Evolutionary conservation across 2,888 invertebrate genomes (phyloP).

Genomic region (Augiades crinisus): DNA sequence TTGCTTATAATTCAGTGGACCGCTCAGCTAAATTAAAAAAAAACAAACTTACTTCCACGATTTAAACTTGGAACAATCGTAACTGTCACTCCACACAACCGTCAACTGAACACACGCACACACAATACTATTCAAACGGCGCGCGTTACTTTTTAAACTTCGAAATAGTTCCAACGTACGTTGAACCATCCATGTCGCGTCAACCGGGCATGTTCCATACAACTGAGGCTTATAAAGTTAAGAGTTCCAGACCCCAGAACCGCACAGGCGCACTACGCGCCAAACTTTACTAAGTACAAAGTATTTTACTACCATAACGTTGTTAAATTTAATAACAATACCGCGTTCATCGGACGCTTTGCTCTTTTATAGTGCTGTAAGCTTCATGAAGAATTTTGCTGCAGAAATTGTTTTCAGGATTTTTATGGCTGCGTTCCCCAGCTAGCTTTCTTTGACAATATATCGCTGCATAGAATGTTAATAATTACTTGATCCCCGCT

Average conservation of each 20-base stretch:
- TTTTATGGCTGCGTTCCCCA: constrained; percentile 7
- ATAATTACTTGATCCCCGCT: too few species aligned
- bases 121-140: background rate
- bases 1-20: too few species aligned
- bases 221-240: background rate
- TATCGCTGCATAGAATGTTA: too few species aligned
- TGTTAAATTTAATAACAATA: constrained; percentile 23
- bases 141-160: constrained; percentile 16
- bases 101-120: background rate
- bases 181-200: background rate
- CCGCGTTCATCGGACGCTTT: constrained; percentile 18
- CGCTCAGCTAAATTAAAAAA: too few species aligned
- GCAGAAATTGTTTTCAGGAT: constrained; percentile 10
- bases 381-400: constrained; percentile 1
- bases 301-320: constrained; percentile 21
- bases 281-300: constrained; percentile 24
- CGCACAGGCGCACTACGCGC: constrained; percentile 18
- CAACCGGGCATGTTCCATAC: constrained; percentile 6
- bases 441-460: background rate
- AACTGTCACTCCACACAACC: background rate
- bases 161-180: constrained; percentile 12
- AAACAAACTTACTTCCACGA: background rate
- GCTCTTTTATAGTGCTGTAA: constrained; percentile 13
- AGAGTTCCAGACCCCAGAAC: constrained; percentile 1
- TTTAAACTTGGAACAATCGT: background rate